Evolutionary conservation across 2,888 invertebrate genomes (phyloP), one percentile per base, ranked within the genome.

Genomic region (Eilema caniola): DNA sequence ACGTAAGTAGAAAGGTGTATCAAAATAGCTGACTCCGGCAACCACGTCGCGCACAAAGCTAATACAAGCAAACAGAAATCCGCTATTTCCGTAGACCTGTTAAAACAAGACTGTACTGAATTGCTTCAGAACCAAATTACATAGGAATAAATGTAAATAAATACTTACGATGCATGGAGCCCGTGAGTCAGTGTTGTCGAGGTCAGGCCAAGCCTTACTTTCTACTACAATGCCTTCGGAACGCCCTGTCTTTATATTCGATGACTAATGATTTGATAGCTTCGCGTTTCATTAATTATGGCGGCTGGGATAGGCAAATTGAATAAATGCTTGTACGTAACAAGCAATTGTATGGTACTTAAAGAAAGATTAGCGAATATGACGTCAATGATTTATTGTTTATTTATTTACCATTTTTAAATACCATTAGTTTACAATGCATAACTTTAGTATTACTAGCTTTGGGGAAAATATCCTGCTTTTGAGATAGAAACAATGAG

Each of bases 151-250:
- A 77, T 69, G 66, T 75, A 81, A 83, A 80, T 77, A 73, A 73
- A 77, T 73, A n/a, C n/a, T n/a, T n/a, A 66, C 71, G 81, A 83
- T 80, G 80, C 73, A 83, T 75, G 76, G 75, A 78, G 72, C 72
- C 63, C 67, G 80, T 89, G 89, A 90, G 77, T 90, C 90, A 89
- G 74, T 68, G 24, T 25, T 53, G 57, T 66, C 81, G 86, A 88
- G 90, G 87, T 88, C 88, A 75, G 69, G 79, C 81, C 84, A 73
- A 85, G 79, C 85, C 83, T 83, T 77, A 80, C 90, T 90, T 90
- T 91, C 89, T 88, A 89, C 83, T 66, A 87, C 86, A 87, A 85
- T 84, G 81, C 79, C 79, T 83, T 85, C 73, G 81, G 83, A 84
- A 83, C 78, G 80, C 73, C 76, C 70, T 77, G 76, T 88, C 83